Conservation (phyloP, 2,113 vertebrate species). For the Takifugu flavidus region DNA sequence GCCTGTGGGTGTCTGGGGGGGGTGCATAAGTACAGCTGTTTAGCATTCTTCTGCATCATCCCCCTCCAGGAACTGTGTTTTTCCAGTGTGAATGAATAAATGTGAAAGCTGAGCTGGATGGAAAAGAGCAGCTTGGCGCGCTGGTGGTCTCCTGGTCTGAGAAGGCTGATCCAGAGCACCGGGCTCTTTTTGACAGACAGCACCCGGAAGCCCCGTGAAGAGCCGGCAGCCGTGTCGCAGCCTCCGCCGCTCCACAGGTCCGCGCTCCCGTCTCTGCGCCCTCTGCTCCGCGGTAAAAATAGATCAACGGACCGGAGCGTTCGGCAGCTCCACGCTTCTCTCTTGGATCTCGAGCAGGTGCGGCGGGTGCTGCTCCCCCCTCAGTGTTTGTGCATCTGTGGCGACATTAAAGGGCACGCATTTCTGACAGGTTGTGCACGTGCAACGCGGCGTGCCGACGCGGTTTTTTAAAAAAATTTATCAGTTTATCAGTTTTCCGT, state of each 20-base stretch:
- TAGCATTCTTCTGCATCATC: not conserved
- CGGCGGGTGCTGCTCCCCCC: slow-evolving; percentile 31
- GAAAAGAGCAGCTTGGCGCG: slow-evolving; percentile 13
- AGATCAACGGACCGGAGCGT: slow-evolving; percentile 69
- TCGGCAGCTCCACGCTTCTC: slow-evolving; percentile 56
- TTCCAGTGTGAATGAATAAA: not conserved
- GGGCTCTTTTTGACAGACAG: slow-evolving; percentile 37
- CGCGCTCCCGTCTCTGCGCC: slow-evolving; percentile 40
- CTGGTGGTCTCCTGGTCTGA: slow-evolving; percentile 22
- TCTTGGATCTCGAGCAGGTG: slow-evolving; percentile 62
- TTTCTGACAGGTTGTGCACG: slow-evolving; percentile 5
- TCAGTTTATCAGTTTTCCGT: slow-evolving; percentile 24
- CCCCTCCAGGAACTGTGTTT: not conserved
- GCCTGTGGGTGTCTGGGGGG: not conserved
- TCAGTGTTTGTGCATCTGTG: slow-evolving; percentile 36
- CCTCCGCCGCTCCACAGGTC: slow-evolving; percentile 53
- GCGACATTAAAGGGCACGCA: slow-evolving; percentile 29
- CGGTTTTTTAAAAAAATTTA: too few species aligned
- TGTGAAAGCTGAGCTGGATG: not conserved
- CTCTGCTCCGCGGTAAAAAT: slow-evolving; percentile 73
- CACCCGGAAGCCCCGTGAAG: slow-evolving; percentile 45
- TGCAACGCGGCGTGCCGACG: slow-evolving; percentile 4
- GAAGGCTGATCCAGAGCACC: slow-evolving; percentile 25
- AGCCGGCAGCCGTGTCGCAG: slow-evolving; percentile 39
- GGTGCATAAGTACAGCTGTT: not conserved